phyloP scores from a whole-genome alignment of 1,140 invertebrate species.

The Sesamia nonagrioides region DNA sequence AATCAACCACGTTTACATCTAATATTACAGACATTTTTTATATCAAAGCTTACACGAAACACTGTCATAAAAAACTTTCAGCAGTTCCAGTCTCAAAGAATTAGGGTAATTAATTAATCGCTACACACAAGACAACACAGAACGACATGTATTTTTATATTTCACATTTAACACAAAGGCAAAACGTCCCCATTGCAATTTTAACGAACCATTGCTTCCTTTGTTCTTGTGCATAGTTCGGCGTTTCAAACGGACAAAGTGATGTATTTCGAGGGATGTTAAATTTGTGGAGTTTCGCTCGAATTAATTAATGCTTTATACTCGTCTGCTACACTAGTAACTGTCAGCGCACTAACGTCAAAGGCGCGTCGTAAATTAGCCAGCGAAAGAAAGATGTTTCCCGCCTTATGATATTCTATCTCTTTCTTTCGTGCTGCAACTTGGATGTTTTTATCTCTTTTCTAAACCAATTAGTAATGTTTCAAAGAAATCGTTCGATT shows the following conservation, averaged over 20 bases:
- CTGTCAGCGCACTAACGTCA: slow-evolving; percentile 78
- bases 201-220: slow-evolving; percentile 77
- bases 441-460: slow-evolving; percentile 60
- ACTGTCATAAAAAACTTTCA: slow-evolving; percentile 43
- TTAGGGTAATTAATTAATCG: slow-evolving; percentile 48
- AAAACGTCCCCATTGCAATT: slow-evolving; percentile 53
- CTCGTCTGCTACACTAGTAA: slow-evolving; percentile 80
- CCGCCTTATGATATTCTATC: slow-evolving; percentile 63
- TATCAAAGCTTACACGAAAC: slow-evolving; percentile 45
- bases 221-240: slow-evolving; percentile 64
- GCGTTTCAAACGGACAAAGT: slow-evolving; percentile 59
- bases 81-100: slow-evolving; percentile 26
- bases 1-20: slow-evolving; percentile 31
- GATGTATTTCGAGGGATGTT: slow-evolving; percentile 63
- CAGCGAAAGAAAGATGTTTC: slow-evolving; percentile 78
- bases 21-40: slow-evolving; percentile 40
- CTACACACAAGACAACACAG: slow-evolving; percentile 43
- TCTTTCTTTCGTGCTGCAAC: slow-evolving; percentile 44
- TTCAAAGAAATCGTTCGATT: slow-evolving; percentile 73
- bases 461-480: slow-evolving; percentile 72
- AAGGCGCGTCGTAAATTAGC: slow-evolving; percentile 77
- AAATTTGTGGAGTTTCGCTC: slow-evolving; percentile 40
- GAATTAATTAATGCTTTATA: slow-evolving; percentile 61
- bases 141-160: slow-evolving; percentile 58
- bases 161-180: slow-evolving; percentile 24